Conservation (phyloP, 2,888 invertebrate genomes). For the Ennomos erosarius region DNA sequence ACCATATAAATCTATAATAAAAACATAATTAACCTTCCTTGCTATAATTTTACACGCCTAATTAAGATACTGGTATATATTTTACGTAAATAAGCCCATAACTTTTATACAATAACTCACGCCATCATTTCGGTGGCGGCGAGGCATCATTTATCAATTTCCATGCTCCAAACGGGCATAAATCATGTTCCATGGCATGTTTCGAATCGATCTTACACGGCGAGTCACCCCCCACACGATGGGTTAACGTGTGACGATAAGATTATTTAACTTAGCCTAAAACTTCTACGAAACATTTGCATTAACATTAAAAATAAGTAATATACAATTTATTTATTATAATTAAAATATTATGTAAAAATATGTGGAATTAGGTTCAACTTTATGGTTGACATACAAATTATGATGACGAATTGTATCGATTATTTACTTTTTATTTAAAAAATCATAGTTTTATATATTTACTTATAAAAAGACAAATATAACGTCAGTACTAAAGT, state of each 20-base stretch:
- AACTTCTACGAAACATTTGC: too few relatives aligned
- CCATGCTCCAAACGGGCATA: slow-evolving; percentile 9
- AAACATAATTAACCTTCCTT: background rate
- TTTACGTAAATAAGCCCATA: background rate
- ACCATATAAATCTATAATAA: background rate
- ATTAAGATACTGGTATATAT: background rate
- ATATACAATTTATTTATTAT: too few relatives aligned
- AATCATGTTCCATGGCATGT: slow-evolving; percentile 1
- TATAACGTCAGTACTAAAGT: too few relatives aligned
- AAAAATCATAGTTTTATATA: too few relatives aligned
- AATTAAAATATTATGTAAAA: too few relatives aligned
- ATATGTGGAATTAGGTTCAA: too few relatives aligned
- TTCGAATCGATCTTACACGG: slow-evolving; percentile 6
- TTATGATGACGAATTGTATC: too few relatives aligned
- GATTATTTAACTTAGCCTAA: too few relatives aligned
- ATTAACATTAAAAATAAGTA: too few relatives aligned
- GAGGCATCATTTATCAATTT: slow-evolving; percentile 13
- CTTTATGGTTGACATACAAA: too few relatives aligned
- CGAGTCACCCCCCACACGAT: background rate
- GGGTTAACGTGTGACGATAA: background rate
- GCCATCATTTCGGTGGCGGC: background rate
- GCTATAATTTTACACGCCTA: slow-evolving; percentile 2
- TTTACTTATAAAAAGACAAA: too few relatives aligned
- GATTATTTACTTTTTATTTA: too few relatives aligned
- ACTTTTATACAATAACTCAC: background rate